phyloP scores from a whole-genome alignment of 2,797 vertebrate species.

The Galagoides demidoff region DNA sequence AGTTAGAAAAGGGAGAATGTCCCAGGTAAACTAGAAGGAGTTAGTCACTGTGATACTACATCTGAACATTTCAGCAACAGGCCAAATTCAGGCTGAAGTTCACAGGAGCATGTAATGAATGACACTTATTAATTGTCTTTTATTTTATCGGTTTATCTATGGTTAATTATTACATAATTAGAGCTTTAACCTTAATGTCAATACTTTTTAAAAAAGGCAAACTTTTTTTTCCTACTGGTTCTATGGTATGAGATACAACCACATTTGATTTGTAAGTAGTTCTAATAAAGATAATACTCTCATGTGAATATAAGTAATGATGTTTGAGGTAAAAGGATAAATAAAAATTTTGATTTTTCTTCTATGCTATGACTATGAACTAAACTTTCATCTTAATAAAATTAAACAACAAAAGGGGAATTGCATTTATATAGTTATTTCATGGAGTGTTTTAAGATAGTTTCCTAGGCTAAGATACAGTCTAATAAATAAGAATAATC shows the following conservation, averaged over 20 bases:
- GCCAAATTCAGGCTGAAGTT: constrained; percentile 20
- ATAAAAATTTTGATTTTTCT: constrained; percentile 17
- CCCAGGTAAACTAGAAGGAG: background rate
- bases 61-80: background rate
- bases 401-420: background rate
- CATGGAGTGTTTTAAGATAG: background rate
- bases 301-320: background rate
- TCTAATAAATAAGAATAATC: background rate
- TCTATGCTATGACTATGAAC: background rate
- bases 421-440: background rate
- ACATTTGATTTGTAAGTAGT: background rate
- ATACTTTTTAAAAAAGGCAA: background rate
- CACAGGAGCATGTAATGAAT: background rate
- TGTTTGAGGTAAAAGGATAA: background rate
- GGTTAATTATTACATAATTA: constrained; percentile 23
- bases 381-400: constrained; percentile 40
- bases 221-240: background rate
- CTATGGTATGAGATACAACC: background rate
- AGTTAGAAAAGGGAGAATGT: background rate
- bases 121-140: background rate
- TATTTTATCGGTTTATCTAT: constrained; percentile 21
- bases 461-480: background rate
- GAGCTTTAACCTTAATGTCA: background rate
- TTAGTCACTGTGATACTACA: background rate
- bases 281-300: background rate